A percentile compares a stretch with the other conserved stretches of the same genome.
Conservation (phyloP, 2,888 invertebrate species). For the Biston stratarius region DNA sequence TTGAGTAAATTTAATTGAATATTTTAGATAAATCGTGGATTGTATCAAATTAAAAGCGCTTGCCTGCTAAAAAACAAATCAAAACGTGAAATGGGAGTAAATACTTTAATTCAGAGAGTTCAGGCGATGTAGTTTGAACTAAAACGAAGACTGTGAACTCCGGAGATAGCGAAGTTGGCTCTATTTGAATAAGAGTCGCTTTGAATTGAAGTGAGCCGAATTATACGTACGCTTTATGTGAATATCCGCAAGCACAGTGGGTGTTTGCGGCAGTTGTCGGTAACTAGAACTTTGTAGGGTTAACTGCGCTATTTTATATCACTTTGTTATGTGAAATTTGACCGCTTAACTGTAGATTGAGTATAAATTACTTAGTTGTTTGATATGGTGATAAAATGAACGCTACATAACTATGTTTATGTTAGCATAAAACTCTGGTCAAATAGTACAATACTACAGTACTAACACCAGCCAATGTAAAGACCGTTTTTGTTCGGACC, state of each 20-base stretch:
- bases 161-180: conserved; percentile 41
- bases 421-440: no score
- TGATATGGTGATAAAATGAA: no score
- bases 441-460: no score
- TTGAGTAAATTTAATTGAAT: no score
- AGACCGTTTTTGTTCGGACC: no score
- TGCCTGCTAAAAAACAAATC: conserved; percentile 3
- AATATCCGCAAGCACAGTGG: conserved; percentile 17
- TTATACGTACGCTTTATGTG: conserved; percentile 23
- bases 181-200: conserved; percentile 45
- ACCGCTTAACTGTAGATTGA: no score
- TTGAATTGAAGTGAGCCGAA: conserved; percentile 38
- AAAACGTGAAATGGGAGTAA: conserved; percentile 13
- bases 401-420: no score
- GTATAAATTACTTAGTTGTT: no score
- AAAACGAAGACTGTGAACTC: conserved; percentile 21
- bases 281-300: conserved; percentile 4
- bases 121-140: conserved; percentile 11
- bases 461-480: background rate
- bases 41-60: background rate
- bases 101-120: conserved; percentile 15
- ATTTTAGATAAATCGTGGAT: background rate
- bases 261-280: conserved; percentile 11
- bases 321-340: background rate
- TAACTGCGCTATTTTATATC: background rate